Percentiles rank a stretch among this genome's conserved stretches.
These are phyloP conservation scores for Actinia tenebrosa DNA, from an alignment of 64 coral and sea anemone species.

Conservation along the genomic window DNA sequence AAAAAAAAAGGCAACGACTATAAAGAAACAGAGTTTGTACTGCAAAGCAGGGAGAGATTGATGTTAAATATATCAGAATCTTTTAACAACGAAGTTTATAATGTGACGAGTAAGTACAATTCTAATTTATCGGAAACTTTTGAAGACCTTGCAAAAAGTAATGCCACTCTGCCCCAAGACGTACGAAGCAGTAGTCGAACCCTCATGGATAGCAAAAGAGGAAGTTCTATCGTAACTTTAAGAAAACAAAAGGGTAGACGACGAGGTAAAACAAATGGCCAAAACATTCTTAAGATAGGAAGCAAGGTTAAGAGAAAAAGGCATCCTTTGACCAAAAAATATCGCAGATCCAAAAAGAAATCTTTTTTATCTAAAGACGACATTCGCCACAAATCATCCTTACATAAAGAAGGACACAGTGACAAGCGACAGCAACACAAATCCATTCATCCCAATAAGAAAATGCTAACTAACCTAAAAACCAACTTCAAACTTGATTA, in stretches of 20 bases:
- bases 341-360: not conserved
- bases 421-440: not conserved
- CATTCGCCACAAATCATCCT: not conserved
- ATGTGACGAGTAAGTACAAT: not conserved
- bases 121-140: not conserved
- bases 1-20: too few relatives aligned
- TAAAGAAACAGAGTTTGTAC: too few relatives aligned
- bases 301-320: not conserved
- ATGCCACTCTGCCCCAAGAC: not conserved
- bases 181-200: not conserved
- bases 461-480: not conserved
- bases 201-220: not conserved
- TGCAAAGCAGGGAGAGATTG: too few relatives aligned
- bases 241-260: not conserved
- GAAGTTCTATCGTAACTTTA: not conserved
- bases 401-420: not conserved
- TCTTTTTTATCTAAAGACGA: not conserved
- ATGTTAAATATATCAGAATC: too few relatives aligned
- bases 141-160: not conserved
- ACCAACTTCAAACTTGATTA: constrained; percentile 34
- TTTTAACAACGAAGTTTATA: not conserved
- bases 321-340: not conserved
- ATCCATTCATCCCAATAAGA: constrained; percentile 3
- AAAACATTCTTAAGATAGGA: not conserved
- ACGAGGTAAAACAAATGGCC: not conserved